These are phyloP conservation scores for Lophius piscatorius DNA, from an alignment of 2,113 vertebrate genomes.

Conservation along the genomic window DNA sequence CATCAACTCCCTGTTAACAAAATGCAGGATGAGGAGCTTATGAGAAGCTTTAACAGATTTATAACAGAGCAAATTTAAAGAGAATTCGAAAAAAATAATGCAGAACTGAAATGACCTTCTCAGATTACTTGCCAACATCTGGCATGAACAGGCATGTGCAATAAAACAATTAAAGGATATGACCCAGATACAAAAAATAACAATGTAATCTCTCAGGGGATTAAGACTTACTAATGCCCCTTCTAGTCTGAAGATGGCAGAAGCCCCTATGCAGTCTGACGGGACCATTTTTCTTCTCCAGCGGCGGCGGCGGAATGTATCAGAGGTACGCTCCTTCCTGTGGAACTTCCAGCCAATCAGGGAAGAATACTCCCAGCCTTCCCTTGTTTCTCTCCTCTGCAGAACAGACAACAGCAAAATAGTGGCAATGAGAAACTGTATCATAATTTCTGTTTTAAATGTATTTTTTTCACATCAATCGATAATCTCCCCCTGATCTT, in stretches of 20 bases:
- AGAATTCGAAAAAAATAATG: not conserved
- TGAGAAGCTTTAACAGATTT: not conserved
- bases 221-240: slow-evolving; percentile 88
- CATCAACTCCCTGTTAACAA: slow-evolving; percentile 85
- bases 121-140: slow-evolving; percentile 15
- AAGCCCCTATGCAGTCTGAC: slow-evolving; percentile 86
- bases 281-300: slow-evolving; percentile 97
- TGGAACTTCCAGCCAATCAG: slow-evolving; percentile 99
- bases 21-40: slow-evolving; percentile 7
- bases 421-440: not conserved
- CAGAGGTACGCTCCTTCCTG: slow-evolving; percentile 89
- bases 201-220: slow-evolving; percentile 2
- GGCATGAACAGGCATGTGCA: slow-evolving; percentile 23
- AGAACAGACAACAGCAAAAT: slow-evolving; percentile 5
- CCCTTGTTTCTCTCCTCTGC: slow-evolving; percentile 78
- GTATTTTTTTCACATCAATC: not conserved
- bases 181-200: slow-evolving; percentile 33
- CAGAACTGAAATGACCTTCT: slow-evolving; percentile 25
- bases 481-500: slow-evolving; percentile 35
- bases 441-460: not conserved
- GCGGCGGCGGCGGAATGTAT: slow-evolving; percentile 91
- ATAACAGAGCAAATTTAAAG: not conserved
- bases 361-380: slow-evolving; percentile 97
- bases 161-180: slow-evolving; percentile 51
- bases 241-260: slow-evolving; percentile 95